phyloP scores from a whole-genome alignment of 1,140 invertebrate species.

The Drosophila eugracilis region DNA sequence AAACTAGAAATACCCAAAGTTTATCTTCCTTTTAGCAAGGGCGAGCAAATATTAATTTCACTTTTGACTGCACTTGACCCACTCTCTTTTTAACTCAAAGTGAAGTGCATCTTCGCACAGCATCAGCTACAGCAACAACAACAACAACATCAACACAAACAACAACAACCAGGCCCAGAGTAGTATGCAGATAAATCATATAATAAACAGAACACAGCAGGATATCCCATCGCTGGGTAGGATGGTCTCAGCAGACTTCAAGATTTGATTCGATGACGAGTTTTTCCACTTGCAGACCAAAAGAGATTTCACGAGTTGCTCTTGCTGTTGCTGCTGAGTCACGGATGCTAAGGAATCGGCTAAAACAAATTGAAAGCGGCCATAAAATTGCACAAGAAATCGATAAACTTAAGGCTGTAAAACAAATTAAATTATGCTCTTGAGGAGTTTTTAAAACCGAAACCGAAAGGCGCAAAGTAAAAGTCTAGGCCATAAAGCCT shows the following conservation, averaged over 20 bases:
- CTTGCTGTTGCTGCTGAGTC: conserved; percentile 43
- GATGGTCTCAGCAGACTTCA: conserved; percentile 17
- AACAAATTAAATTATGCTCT: conserved; percentile 75
- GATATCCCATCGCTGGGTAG: conserved; percentile 35
- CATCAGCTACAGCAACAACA: not conserved
- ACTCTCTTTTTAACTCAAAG: conserved; percentile 66
- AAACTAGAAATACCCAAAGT: conserved; percentile 10
- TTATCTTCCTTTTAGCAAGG: conserved; percentile 30
- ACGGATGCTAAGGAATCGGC: conserved; percentile 33
- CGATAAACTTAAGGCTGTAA: conserved; percentile 64
- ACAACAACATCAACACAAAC: no score
- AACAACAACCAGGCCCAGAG: conserved; percentile 1
- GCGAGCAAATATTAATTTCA: conserved; percentile 74
- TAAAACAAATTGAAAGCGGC: conserved; percentile 64
- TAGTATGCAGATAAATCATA: conserved; percentile 65
- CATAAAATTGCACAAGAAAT: conserved; percentile 61
- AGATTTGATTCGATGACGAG: conserved; percentile 48
- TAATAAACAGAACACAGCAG: conserved; percentile 74
- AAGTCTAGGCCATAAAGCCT: conserved; percentile 57
- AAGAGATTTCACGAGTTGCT: conserved; percentile 16
- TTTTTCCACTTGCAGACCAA: conserved; percentile 19
- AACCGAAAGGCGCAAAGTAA: conserved; percentile 65
- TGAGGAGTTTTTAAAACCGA: conserved; percentile 32
- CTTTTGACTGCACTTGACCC: conserved; percentile 82
- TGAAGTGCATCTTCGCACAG: conserved; percentile 44